These are phyloP conservation scores for Bufo gargarizans DNA, from an alignment of 2,113 vertebrate genomes.

Conservation along the genomic window DNA sequence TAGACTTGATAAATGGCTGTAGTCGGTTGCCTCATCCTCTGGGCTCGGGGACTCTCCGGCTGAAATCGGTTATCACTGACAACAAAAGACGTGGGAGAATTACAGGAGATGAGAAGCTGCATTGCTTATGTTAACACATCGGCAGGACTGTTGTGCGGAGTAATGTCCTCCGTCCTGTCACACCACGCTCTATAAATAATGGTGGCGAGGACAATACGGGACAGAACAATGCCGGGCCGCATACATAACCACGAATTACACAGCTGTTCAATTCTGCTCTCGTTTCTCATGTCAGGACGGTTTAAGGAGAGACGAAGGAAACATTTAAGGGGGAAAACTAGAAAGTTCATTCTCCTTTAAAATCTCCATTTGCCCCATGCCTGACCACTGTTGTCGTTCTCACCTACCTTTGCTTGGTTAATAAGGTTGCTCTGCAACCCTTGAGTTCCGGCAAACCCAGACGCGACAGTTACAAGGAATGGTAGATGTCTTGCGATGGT, in stretches of 20 bases:
- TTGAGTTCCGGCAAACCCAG: too few species aligned
- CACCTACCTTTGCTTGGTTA: too few species aligned
- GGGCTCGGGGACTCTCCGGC: slow-evolving; percentile 29
- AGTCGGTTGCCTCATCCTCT: slow-evolving; percentile 3
- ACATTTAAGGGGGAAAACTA: not conserved
- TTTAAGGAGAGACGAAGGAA: not conserved
- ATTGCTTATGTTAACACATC: slow-evolving; percentile 44
- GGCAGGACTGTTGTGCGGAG: not conserved
- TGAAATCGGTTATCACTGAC: slow-evolving; percentile 50
- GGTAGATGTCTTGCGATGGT: too few species aligned
- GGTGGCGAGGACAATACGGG: not conserved
- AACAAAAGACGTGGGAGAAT: slow-evolving; percentile 38
- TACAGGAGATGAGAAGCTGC: slow-evolving; percentile 9
- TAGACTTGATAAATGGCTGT: slow-evolving; percentile 15
- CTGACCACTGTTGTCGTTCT: too few species aligned
- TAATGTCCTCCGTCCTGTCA: slow-evolving; percentile 46
- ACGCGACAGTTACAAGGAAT: too few species aligned
- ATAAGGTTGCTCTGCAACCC: too few species aligned
- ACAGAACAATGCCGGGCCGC: not conserved
- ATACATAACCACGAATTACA: slow-evolving; percentile 23
- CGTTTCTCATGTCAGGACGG: not conserved
- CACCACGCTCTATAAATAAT: not conserved
- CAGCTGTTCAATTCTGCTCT: not conserved
- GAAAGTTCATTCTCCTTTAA: not conserved
- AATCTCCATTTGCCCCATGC: too few species aligned